Conservation (phyloP, 2,888 invertebrate genomes). For the Leptarthrus brevirostris region DNA sequence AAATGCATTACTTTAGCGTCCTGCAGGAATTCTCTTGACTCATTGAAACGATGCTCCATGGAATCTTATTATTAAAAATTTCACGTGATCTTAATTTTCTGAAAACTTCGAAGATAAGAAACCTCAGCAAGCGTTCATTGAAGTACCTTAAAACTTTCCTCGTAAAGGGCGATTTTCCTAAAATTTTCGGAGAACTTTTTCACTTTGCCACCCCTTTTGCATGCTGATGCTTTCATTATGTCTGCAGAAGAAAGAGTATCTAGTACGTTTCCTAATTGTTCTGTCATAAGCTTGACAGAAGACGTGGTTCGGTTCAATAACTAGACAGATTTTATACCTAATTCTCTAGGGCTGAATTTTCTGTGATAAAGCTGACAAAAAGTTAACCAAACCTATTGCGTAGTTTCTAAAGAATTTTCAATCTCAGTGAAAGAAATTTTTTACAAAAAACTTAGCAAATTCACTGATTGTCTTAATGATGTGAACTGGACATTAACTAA, state of each 20-base stretch:
- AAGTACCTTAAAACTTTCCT: conserved; percentile 22
- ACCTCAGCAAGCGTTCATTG: conserved; percentile 5
- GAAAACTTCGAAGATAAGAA: conserved; percentile 10
- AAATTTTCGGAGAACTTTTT: conserved; percentile 5
- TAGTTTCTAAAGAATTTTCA: too few species aligned
- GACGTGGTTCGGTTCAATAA: conserved; percentile 15
- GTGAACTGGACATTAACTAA: too few species aligned
- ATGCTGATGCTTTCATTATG: conserved; percentile 37
- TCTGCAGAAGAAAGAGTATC: conserved; percentile 2
- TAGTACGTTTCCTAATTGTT: conserved; percentile 20
- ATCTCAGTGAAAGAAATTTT: too few species aligned
- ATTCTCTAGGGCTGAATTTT: too few species aligned
- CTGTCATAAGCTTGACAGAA: conserved; percentile 9
- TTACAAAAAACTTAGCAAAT: too few species aligned
- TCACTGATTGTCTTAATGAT: too few species aligned
- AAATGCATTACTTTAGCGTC: background rate
- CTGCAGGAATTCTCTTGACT: background rate
- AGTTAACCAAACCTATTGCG: too few species aligned
- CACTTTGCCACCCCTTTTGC: background rate
- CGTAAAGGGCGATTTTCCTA: conserved; percentile 7
- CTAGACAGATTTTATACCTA: too few species aligned
- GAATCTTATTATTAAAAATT: conserved; percentile 7
- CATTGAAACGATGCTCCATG: background rate
- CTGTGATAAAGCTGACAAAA: too few species aligned
- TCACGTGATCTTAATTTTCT: conserved; percentile 23